Evolutionary conservation across 1,140 invertebrate species (phyloP).

Genomic region (Aethina tumida): DNA sequence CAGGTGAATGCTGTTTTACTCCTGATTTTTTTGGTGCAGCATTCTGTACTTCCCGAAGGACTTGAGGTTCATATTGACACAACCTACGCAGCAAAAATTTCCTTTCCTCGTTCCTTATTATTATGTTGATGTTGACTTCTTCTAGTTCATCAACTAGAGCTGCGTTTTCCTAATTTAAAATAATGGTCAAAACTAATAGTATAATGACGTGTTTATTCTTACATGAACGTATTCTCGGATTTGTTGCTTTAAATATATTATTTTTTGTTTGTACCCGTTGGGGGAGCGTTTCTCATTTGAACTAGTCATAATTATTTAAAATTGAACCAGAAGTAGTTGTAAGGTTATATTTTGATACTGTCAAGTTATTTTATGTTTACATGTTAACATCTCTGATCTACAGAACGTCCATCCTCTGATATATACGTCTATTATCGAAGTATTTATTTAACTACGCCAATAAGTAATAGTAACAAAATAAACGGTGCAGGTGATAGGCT

Average conservation of each 20-base stretch:
- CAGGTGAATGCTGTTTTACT: too few relatives aligned
- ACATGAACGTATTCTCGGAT: slow-evolving; percentile 34
- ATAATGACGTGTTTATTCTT: slow-evolving; percentile 14
- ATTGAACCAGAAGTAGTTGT: too few relatives aligned
- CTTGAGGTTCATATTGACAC: slow-evolving; percentile 50
- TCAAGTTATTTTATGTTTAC: too few relatives aligned
- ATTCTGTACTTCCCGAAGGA: slow-evolving; percentile 37
- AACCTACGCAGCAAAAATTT: slow-evolving; percentile 60
- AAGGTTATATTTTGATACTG: too few relatives aligned
- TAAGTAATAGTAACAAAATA: too few relatives aligned
- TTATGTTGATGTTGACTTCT: slow-evolving; percentile 62
- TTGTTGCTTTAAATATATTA: slow-evolving; percentile 29
- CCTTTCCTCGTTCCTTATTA: slow-evolving; percentile 64
- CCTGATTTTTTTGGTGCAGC: too few relatives aligned
- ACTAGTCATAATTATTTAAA: too few relatives aligned
- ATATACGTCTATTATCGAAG: too few relatives aligned
- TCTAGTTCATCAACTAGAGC: slow-evolving; percentile 72
- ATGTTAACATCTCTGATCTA: too few relatives aligned
- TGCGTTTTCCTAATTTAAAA: slow-evolving; percentile 59
- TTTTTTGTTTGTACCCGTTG: slow-evolving; percentile 27
- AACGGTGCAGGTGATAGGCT: too few relatives aligned
- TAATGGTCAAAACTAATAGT: slow-evolving; percentile 3
- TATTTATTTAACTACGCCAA: too few relatives aligned
- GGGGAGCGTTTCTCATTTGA: slow-evolving; percentile 12
- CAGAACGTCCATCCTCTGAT: too few relatives aligned